Evolutionary conservation across 2,888 invertebrate species (phyloP).

Genomic region (Ichneumon xanthorius): DNA sequence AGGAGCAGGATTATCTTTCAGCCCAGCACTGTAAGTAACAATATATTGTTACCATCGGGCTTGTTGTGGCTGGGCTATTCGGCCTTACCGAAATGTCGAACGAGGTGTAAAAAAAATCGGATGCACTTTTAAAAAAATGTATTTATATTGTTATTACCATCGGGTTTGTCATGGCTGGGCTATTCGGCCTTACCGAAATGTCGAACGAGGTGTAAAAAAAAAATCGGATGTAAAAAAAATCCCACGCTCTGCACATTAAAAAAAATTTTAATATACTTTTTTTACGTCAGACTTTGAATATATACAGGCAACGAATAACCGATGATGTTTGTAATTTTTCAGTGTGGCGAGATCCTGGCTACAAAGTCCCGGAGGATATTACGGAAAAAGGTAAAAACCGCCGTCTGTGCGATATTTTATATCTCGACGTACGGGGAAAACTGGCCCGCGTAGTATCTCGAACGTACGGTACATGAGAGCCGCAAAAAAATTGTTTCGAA

Average conservation of each 20-base stretch:
- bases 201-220: not conserved
- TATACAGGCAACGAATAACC: conserved; percentile 25
- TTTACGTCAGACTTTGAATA: not conserved
- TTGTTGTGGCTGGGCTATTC: not conserved
- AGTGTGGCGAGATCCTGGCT: conserved; percentile 88
- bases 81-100: not conserved
- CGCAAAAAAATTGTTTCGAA: conserved; percentile 24
- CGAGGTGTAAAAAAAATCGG: not conserved
- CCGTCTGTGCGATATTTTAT: not conserved
- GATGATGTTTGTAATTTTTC: conserved; percentile 75
- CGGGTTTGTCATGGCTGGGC: not conserved
- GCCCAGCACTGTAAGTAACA: conserved; percentile 86
- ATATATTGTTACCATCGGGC: not conserved
- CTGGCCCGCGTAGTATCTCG: conserved; percentile 10
- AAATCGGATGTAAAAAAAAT: too few relatives aligned
- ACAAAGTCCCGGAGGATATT: conserved; percentile 89
- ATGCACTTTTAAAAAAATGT: too few relatives aligned
- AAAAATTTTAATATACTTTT: not conserved
- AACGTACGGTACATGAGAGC: conserved; percentile 32
- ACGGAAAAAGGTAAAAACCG: conserved; percentile 87
- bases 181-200: not conserved
- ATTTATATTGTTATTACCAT: not conserved
- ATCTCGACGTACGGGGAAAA: not conserved
- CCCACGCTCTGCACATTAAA: too few relatives aligned
- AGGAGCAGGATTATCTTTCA: conserved; percentile 88